Conservation (phyloP, 1,140 invertebrate species). For the Harpegnathos saltator region DNA sequence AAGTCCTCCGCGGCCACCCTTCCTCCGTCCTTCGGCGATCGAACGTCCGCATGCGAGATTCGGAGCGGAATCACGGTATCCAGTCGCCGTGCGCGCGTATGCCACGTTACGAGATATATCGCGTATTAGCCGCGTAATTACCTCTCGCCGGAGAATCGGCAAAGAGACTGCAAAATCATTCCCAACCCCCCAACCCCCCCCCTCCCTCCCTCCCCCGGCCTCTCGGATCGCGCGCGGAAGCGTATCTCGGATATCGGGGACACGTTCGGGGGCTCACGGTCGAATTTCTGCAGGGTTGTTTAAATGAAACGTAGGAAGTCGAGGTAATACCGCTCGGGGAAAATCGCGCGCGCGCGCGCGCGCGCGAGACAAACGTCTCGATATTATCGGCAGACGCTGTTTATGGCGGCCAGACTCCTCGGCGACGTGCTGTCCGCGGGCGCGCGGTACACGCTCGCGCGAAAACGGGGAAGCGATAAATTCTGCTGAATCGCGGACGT, state of each 20-base stretch:
- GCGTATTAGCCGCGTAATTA: background rate
- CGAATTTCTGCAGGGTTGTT: background rate
- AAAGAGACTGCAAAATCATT: background rate
- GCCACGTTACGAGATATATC: background rate
- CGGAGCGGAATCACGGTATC: slow-evolving; percentile 21
- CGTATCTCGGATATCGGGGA: too few species aligned
- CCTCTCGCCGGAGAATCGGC: background rate
- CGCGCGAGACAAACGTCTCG: slow-evolving; percentile 38
- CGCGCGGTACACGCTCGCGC: background rate
- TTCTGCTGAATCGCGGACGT: slow-evolving; percentile 37
- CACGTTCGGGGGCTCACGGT: background rate
- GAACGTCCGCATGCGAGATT: slow-evolving; percentile 5
- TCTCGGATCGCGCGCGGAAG: too few species aligned
- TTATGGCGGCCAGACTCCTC: slow-evolving; percentile 4
- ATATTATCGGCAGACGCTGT: slow-evolving; percentile 52
- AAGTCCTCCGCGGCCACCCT: slow-evolving; percentile 15
- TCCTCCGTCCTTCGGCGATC: background rate
- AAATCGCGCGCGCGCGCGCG: slow-evolving; percentile 12
- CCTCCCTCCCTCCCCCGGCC: too few species aligned
- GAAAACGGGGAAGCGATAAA: slow-evolving; percentile 42
- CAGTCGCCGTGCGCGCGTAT: background rate
- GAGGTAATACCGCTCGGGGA: slow-evolving; percentile 34
- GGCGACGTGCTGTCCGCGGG: background rate
- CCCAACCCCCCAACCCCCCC: too few species aligned
- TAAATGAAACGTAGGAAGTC: slow-evolving; percentile 42